A percentile compares a stretch with the other conserved stretches of the same genome.
Conservation (phyloP, 2,888 invertebrate genomes). For the Encarsia formosa region DNA sequence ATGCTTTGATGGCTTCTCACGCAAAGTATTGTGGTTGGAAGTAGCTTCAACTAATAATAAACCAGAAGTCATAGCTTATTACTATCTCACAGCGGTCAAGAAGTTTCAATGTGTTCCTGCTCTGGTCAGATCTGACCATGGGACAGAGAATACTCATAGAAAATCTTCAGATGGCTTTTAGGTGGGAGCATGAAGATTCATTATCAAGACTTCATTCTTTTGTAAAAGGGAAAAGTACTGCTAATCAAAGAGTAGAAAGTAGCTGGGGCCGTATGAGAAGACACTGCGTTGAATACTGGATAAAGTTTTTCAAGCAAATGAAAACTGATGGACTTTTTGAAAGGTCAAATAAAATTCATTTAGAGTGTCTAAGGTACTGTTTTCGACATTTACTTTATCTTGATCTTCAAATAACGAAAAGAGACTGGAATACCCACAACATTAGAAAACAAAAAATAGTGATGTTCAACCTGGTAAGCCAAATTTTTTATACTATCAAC, state of each 20-base stretch:
- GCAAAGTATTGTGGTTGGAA: slow-evolving; percentile 1
- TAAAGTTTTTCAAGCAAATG: not conserved
- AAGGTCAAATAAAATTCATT: not conserved
- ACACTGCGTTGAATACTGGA: not conserved
- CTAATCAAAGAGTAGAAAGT: not conserved
- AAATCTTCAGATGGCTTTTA: not conserved
- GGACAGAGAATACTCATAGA: slow-evolving; percentile 14
- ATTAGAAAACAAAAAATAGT: too few species aligned
- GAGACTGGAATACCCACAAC: too few species aligned
- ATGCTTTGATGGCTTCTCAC: slow-evolving; percentile 1
- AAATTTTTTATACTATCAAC: too few species aligned
- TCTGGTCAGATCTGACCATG: slow-evolving; percentile 15
- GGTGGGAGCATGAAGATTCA: not conserved
- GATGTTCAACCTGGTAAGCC: too few species aligned
- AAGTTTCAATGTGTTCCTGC: slow-evolving; percentile 13
- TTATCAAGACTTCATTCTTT: not conserved
- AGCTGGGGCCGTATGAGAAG: not conserved
- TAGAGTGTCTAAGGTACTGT: not conserved
- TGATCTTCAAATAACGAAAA: too few species aligned
- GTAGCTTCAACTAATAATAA: slow-evolving; percentile 1
- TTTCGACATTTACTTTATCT: too few species aligned
- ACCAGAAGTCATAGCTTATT: not conserved
- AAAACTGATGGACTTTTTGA: not conserved
- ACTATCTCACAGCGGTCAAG: slow-evolving; percentile 18
- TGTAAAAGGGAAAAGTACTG: not conserved